Conservation (phyloP, 2,113 vertebrate genomes). For the Toxostoma redivivum region DNA sequence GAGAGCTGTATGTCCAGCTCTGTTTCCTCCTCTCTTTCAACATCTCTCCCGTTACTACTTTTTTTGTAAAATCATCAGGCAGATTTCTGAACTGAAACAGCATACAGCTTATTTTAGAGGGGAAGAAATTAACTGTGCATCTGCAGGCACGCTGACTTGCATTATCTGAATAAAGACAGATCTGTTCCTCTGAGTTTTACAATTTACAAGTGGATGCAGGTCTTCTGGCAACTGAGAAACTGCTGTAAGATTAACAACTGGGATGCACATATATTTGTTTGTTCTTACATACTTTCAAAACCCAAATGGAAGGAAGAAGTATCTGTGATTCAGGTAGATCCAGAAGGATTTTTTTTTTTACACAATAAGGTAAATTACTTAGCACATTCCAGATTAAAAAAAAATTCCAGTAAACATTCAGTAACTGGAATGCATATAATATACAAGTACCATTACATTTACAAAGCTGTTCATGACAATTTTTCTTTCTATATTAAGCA, state of each 20-base stretch:
- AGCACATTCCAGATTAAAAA: constrained; percentile 59
- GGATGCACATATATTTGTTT: background rate
- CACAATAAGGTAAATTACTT: constrained; percentile 60
- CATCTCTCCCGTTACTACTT: rapidly evolving
- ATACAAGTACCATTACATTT: constrained; percentile 70
- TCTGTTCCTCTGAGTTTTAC: background rate
- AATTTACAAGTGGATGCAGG: background rate
- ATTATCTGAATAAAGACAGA: background rate
- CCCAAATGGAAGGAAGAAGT: background rate
- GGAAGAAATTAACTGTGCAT: background rate
- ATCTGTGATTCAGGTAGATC: constrained; percentile 55
- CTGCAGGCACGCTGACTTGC: background rate
- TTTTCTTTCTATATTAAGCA: constrained; percentile 69
- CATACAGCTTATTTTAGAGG: background rate
- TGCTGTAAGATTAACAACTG: background rate
- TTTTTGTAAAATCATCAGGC: background rate
- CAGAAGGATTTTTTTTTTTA: background rate
- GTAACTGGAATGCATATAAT: constrained; percentile 71
- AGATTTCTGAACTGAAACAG: background rate
- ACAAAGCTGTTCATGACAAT: constrained; percentile 56
- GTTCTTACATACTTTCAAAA: background rate
- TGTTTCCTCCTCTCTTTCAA: background rate
- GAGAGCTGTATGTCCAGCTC: background rate
- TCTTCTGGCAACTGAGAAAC: background rate
- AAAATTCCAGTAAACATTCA: constrained; percentile 72